A percentile compares a stretch with the other conserved stretches of the same genome.
Evolutionary conservation across 2,797 vertebrate species (phyloP).

Genomic region (Mus caroli): DNA sequence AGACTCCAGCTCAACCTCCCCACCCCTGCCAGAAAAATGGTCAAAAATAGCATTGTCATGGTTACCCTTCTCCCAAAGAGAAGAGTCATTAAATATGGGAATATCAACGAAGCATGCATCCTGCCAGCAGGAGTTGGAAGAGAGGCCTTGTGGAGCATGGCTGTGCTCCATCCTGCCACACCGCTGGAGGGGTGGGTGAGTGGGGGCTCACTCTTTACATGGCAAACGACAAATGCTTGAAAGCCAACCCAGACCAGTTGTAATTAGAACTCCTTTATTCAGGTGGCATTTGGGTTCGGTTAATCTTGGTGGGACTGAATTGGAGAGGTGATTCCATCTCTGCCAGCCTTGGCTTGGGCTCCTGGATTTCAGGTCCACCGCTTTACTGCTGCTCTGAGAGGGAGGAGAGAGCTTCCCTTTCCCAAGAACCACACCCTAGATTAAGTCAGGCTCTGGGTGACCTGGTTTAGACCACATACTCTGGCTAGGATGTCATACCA

Average conservation of each 20-base stretch:
- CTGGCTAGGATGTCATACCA: not conserved
- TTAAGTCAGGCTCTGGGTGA: not conserved
- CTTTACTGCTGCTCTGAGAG: not conserved
- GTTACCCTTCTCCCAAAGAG: constrained; percentile 5
- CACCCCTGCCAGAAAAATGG: not conserved
- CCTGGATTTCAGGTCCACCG: not conserved
- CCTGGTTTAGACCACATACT: not conserved
- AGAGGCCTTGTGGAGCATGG: not conserved
- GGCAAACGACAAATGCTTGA: not conserved
- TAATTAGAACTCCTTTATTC: not conserved
- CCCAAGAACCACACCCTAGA: not conserved
- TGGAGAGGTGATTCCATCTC: not conserved
- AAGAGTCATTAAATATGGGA: not conserved
- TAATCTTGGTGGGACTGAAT: not conserved
- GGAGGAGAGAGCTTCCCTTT: not conserved
- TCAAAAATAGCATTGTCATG: not conserved
- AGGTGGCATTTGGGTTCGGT: too few species aligned
- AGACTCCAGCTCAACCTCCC: not conserved
- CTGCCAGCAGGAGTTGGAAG: not conserved
- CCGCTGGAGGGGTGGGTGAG: not conserved
- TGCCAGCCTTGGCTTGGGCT: not conserved
- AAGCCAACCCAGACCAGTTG: not conserved
- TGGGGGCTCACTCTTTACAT: not conserved
- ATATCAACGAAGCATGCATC: not conserved
- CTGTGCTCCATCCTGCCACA: not conserved